Percentiles rank a stretch among this genome's conserved stretches.
Conservation (phyloP, 2,888 invertebrate genomes). For the Crepidodera aurea region DNA sequence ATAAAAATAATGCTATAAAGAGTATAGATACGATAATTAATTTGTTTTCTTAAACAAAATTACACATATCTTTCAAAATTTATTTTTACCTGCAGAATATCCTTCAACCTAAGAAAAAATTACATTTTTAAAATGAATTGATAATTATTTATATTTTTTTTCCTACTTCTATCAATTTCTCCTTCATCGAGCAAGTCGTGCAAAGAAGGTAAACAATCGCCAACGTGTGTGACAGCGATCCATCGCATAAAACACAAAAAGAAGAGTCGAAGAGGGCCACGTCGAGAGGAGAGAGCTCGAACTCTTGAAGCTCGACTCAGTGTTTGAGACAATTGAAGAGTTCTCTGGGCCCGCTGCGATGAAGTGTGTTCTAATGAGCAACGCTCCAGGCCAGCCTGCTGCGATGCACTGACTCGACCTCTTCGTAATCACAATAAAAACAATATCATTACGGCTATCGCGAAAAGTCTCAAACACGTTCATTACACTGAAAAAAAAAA, state of each 20-base stretch:
- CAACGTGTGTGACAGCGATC: no score
- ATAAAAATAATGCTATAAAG: no score
- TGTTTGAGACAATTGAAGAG: constrained; percentile 56
- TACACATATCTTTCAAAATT: no score
- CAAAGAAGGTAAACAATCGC: no score
- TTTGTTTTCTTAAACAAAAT: no score
- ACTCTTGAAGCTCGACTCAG: constrained; percentile 41
- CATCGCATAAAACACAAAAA: constrained; percentile 16
- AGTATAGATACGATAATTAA: no score
- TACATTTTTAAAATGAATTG: no score
- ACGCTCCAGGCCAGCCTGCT: constrained; percentile 50
- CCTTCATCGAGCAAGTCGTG: no score
- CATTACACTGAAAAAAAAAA: constrained; percentile 2
- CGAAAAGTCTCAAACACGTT: constrained; percentile 25
- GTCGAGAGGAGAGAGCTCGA: constrained; percentile 23
- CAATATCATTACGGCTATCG: constrained; percentile 48
- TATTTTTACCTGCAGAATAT: no score
- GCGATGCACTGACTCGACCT: constrained; percentile 32
- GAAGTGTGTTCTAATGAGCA: constrained; percentile 58
- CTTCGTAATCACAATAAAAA: constrained; percentile 48
- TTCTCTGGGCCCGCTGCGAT: constrained; percentile 51
- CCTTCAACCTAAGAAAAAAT: no score
- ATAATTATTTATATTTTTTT: no score
- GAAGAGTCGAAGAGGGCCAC: constrained; percentile 26
- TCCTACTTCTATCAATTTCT: no score